phyloP scores from a whole-genome alignment of 2,113 vertebrate species.

The Pimephales promelas region DNA sequence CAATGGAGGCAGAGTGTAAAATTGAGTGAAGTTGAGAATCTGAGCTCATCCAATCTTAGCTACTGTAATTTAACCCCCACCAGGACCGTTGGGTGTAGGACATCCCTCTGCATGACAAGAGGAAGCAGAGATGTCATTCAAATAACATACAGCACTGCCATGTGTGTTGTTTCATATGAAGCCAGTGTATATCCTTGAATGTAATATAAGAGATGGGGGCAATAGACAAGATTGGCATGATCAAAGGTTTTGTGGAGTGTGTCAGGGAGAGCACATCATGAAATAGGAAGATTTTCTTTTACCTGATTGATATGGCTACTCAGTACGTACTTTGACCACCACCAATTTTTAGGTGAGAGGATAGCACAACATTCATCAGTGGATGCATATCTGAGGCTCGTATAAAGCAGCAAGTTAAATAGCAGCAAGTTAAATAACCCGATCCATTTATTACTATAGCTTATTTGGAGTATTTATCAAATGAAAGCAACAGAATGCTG shows the following conservation, averaged over 20 bases:
- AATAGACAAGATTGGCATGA: slow-evolving; percentile 16
- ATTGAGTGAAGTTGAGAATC: background rate
- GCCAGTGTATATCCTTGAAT: background rate
- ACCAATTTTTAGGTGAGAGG: background rate
- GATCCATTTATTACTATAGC: background rate
- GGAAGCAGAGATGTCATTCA: background rate
- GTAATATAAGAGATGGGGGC: background rate
- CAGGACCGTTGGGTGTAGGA: background rate
- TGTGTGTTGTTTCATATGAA: slow-evolving; percentile 5
- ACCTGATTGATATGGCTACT: background rate
- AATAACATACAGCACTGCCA: background rate
- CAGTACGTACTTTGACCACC: background rate
- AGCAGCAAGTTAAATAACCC: background rate
- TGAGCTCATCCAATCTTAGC: background rate
- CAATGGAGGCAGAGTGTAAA: background rate
- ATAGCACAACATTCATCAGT: background rate
- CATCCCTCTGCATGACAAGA: slow-evolving; percentile 5
- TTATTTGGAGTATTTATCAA: background rate
- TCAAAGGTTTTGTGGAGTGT: slow-evolving; percentile 15
- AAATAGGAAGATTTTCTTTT: background rate
- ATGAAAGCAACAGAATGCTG: background rate
- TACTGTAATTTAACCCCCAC: background rate
- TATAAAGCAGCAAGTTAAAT: background rate
- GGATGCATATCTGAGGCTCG: background rate
- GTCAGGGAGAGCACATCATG: background rate